phyloP scores from a whole-genome alignment of 2,797 vertebrate species.

The Sebastiscus albofasciatus region DNA sequence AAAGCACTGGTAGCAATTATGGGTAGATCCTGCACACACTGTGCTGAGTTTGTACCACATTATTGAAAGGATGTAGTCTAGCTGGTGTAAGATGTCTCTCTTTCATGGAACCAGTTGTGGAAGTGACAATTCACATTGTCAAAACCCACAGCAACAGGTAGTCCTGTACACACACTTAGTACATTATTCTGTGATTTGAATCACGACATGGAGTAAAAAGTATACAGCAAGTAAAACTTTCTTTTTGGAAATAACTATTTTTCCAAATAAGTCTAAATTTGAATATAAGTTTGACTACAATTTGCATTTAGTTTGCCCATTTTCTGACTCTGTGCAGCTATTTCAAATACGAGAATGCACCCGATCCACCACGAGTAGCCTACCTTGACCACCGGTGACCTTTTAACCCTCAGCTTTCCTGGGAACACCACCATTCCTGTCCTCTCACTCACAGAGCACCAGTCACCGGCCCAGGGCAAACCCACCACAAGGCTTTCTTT shows the following conservation, averaged over 20 bases:
- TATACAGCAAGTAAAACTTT: neutral
- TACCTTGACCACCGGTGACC: conserved; percentile 43
- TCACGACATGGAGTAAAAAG: neutral
- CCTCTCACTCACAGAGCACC: conserved; percentile 55
- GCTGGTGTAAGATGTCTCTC: neutral
- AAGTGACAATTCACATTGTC: too few relatives aligned
- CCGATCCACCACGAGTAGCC: neutral
- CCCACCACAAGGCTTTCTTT: conserved; percentile 75
- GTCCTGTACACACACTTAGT: neutral
- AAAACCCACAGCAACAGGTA: neutral
- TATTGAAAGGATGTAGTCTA: neutral
- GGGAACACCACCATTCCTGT: conserved; percentile 62
- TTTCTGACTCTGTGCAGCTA: neutral
- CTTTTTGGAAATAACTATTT: neutral
- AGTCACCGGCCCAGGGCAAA: conserved; percentile 49
- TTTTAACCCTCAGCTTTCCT: conserved; percentile 49
- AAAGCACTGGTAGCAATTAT: too few relatives aligned
- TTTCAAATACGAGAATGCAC: neutral
- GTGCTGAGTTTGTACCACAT: neutral
- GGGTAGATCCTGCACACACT: fast-evolving
- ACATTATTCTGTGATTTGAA: neutral
- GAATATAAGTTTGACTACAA: neutral
- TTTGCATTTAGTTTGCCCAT: neutral
- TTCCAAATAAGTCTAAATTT: neutral
- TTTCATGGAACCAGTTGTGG: too few relatives aligned